Evolutionary conservation across 2,797 vertebrate species (phyloP).

Genomic region (Forpus xanthops): DNA sequence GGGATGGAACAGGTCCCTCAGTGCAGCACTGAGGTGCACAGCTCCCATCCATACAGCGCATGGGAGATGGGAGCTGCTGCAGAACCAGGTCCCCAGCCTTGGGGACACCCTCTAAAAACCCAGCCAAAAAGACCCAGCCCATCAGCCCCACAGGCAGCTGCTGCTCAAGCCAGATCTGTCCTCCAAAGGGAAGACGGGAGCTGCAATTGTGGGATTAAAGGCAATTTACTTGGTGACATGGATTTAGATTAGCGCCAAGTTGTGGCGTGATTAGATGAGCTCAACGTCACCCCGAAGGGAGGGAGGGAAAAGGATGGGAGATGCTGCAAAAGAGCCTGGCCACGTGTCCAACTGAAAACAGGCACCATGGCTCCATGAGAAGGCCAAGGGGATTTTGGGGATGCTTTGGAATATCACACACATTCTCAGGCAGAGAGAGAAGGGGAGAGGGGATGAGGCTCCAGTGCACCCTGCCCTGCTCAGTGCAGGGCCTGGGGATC

Average conservation of each 20-base stretch:
- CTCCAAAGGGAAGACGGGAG: neutral
- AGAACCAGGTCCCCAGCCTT: neutral
- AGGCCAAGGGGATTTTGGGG: neutral
- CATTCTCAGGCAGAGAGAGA: neutral
- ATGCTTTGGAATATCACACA: fast-evolving
- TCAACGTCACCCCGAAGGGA: neutral
- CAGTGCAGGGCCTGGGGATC: neutral
- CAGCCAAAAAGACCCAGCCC: neutral
- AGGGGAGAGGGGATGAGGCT: neutral
- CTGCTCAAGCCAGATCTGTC: neutral
- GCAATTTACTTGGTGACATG: neutral
- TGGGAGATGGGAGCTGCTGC: neutral
- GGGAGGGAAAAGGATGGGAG: neutral
- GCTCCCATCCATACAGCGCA: fast-evolving
- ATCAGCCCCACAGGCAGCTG: neutral
- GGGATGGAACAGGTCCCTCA: neutral
- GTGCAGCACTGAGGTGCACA: fast-evolving
- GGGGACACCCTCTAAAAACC: neutral
- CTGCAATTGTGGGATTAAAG: fast-evolving
- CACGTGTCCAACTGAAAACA: neutral
- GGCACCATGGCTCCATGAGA: fast-evolving
- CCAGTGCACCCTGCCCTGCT: fast-evolving
- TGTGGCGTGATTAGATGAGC: fast-evolving
- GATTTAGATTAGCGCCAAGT: neutral
- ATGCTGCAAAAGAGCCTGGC: neutral